Evolutionary conservation across 2,113 vertebrate genomes (phyloP), one percentile per base, ranked within the genome.

Genomic region (Corythoichthys intestinalis): DNA sequence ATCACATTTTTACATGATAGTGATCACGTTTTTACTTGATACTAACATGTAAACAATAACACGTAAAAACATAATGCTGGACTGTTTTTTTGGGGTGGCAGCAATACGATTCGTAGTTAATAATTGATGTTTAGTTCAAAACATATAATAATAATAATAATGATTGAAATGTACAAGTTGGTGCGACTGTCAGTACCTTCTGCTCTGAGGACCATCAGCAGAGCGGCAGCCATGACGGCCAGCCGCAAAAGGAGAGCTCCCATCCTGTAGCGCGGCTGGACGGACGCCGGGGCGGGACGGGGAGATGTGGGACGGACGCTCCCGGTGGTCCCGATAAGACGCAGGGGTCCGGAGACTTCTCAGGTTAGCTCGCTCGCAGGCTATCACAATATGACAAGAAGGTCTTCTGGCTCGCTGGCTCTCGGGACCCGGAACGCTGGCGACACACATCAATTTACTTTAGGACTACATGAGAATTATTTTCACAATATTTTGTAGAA

Each of bases 371-470:
- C n/a, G 50, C 50, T 53, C 1, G 15, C 37, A 13, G 0, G 52
- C 15, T 70, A 73, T 85, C 84, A 87, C 65, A 82, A 74, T 37
- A 71, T 76, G 76, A 82, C 77, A 67, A 80, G 78, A 69, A 78
- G 61, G 46, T 82, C 56, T 28, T 76, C 76, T 61, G 83, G 84
- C 69, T 90, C 83, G 88, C 69, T 65, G 82, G 82, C 52, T 87
- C 77, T 76, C 39, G 74, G 76, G 68, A 73, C 85, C 73, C 83
- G 79, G 49, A 82, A 81, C 74, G 75, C 92, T 91, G 77, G 6
- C 0, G 20, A 7, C 65, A 69, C 2, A 56, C 10, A 71, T 44
- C 7, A 57, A 2, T 13, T n/a, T 1, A 53, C n/a, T 5, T 20
- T 53, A 2, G 2, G 17, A 13, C 15, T 14, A 49, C 13, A 14